Evolutionary conservation across 2,113 vertebrate species (phyloP).

Genomic region (Solenodon paradoxus): DNA sequence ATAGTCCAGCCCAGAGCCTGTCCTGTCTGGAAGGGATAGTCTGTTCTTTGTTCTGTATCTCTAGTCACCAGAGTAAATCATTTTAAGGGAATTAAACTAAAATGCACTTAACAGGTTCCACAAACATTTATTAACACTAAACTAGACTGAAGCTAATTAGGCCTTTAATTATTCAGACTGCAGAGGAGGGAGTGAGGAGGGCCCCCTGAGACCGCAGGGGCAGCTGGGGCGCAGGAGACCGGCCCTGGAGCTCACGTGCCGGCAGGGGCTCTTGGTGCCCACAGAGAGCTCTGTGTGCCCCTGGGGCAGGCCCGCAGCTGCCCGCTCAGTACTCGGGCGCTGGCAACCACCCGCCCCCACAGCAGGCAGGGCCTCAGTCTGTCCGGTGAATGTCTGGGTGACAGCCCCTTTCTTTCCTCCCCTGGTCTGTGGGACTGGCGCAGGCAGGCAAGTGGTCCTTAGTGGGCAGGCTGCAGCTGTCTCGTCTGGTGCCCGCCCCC

Average conservation of each 20-base stretch:
- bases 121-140: conserved; percentile 21
- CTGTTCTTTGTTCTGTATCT: neutral
- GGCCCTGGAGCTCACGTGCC: no score
- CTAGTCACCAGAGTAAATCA: neutral
- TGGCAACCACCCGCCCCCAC: no score
- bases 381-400: no score
- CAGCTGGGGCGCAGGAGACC: accelerated
- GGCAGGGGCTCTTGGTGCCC: no score
- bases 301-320: neutral
- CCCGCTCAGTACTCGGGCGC: neutral
- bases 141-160: neutral
- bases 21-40: accelerated
- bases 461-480: no score
- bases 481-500: no score
- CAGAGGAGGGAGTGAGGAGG: neutral
- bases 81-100: neutral
- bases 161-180: conserved; percentile 46
- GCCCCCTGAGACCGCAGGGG: neutral
- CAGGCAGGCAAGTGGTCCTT: no score
- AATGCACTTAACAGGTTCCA: neutral
- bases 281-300: neutral
- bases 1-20: accelerated
- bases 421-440: no score
- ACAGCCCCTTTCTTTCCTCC: no score
- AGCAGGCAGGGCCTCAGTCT: no score